phyloP scores from a whole-genome alignment of 1,140 invertebrate species.

The Diuraphis noxia region DNA sequence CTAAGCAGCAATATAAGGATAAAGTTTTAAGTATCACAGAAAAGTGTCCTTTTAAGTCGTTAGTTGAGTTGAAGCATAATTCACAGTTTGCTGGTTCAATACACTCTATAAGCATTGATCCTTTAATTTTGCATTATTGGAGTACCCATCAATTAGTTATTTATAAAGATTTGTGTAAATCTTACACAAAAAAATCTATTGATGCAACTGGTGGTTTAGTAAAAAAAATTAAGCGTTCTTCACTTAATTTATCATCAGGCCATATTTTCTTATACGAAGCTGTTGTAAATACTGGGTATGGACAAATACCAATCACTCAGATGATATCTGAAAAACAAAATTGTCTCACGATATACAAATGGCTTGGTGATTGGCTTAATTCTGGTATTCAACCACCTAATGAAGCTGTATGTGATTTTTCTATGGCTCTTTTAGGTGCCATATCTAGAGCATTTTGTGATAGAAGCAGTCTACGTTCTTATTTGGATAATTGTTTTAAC shows the following conservation, averaged over 20 bases:
- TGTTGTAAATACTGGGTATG: neutral
- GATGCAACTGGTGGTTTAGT: neutral
- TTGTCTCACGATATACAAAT: neutral
- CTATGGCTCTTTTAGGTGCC: neutral
- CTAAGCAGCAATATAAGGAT: slow-evolving; percentile 10
- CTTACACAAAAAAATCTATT: neutral
- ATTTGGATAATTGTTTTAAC: neutral
- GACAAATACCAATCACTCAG: neutral
- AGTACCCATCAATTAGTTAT: neutral
- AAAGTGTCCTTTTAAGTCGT: slow-evolving; percentile 3
- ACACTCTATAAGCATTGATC: neutral
- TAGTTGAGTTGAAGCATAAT: slow-evolving; percentile 3
- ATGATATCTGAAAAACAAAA: slow-evolving; percentile 9
- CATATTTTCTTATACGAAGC: slow-evolving; percentile 2
- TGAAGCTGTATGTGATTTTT: neutral
- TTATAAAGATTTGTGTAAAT: slow-evolving; percentile 30
- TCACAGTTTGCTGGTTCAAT: neutral
- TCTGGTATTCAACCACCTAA: slow-evolving; percentile 2
- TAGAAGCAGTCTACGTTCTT: neutral
- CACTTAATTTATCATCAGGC: neutral
- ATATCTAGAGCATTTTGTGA: neutral
- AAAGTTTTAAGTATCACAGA: neutral
- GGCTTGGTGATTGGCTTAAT: neutral
- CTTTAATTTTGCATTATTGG: neutral
- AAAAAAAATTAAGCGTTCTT: slow-evolving; percentile 12